These are phyloP conservation scores for Lasiurus borealis DNA, from an alignment of 2,113 vertebrate species.

Conservation along the genomic window DNA sequence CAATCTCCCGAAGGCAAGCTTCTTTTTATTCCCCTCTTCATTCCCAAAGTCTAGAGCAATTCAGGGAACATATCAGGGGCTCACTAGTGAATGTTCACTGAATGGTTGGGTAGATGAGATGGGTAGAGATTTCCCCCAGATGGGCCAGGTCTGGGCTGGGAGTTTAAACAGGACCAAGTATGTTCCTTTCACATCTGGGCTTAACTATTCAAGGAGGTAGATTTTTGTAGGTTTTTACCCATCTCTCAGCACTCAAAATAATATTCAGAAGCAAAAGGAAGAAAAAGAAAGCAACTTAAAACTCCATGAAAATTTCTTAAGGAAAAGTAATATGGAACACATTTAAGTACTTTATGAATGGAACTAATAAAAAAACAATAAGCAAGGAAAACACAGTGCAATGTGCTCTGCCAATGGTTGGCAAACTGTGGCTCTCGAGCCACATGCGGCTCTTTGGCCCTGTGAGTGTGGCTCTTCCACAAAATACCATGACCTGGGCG, in stretches of 20 bases:
- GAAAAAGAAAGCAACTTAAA: conserved; percentile 15
- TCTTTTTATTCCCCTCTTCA: neutral
- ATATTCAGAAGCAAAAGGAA: conserved; percentile 10
- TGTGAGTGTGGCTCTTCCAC: too few species aligned
- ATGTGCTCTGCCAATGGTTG: neutral
- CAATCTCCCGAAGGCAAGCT: neutral
- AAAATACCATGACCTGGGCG: too few species aligned
- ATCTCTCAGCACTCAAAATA: neutral
- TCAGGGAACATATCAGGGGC: neutral
- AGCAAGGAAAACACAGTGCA: neutral
- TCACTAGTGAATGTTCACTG: neutral
- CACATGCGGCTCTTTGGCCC: too few species aligned
- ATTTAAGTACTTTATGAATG: conserved; percentile 27
- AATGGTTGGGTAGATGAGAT: neutral
- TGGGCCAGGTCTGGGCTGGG: neutral
- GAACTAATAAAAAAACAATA: neutral
- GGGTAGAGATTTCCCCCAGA: neutral
- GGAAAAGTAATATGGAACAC: neutral
- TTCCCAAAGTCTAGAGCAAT: neutral
- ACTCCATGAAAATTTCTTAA: conserved; percentile 7
- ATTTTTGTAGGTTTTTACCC: neutral
- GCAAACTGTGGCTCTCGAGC: too few species aligned
- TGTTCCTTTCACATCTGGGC: neutral
- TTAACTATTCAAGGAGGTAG: neutral
- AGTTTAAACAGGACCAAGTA: neutral